Evolutionary conservation across 2,888 invertebrate genomes (phyloP).

Genomic region (Eupithecia centaureata): DNA sequence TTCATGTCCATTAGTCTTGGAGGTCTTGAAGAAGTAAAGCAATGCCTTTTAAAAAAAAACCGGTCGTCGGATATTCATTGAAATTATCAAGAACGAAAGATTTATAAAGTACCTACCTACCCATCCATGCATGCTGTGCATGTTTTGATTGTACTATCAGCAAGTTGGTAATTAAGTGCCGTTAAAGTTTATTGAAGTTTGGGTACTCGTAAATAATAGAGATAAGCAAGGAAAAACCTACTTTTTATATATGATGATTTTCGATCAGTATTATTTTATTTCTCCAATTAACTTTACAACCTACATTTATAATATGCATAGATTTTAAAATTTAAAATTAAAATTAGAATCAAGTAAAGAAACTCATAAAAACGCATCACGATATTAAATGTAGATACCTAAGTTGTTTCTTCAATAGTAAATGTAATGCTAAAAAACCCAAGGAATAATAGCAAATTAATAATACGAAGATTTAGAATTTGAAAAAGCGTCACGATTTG

Average conservation of each 20-base stretch:
- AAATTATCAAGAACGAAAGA: not conserved
- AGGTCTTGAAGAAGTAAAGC: too few species aligned
- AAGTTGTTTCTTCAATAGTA: not conserved
- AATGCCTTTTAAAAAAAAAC: not conserved
- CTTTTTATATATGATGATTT: not conserved
- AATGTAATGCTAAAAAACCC: not conserved
- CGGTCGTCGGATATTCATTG: not conserved
- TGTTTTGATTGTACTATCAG: conserved; percentile 3
- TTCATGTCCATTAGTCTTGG: too few species aligned
- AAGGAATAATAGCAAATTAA: too few species aligned
- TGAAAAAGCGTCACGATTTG: too few species aligned
- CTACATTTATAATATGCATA: not conserved
- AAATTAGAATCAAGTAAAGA: not conserved
- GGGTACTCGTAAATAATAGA: not conserved
- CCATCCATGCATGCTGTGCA: not conserved
- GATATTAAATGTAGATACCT: too few species aligned
- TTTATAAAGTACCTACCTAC: not conserved
- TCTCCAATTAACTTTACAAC: not conserved
- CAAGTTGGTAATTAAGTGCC: not conserved
- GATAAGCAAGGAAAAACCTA: not conserved
- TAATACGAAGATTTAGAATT: too few species aligned
- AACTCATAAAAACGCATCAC: not conserved
- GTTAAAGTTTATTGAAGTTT: not conserved
- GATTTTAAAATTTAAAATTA: not conserved
- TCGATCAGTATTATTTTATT: not conserved